Evolutionary conservation across 2,797 vertebrate genomes (phyloP), one percentile per base, ranked within the genome.

Genomic region (Oryzias dopingdopingensis): DNA sequence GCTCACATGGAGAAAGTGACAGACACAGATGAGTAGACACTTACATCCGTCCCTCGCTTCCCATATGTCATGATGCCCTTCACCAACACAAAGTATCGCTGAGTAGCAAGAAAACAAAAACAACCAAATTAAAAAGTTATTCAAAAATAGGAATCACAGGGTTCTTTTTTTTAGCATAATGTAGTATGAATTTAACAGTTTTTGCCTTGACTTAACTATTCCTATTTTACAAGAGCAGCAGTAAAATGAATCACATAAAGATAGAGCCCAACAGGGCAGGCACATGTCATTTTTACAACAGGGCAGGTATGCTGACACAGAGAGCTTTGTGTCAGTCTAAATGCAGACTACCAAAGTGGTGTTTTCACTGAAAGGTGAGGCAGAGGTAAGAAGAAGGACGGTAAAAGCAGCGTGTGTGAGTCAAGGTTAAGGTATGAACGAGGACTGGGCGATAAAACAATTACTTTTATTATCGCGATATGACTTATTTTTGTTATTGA

Each of bases 61-160:
- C 93, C 91, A 70, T 99, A 99, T 79, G 95, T 99, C 86, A 99
- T 81, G 82, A 99, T 95, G 61, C 97, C 97, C 84, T 89, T 95
- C 77, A 98, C 95, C 90, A 99, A 75, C 81, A 93, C 86, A 83
- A 99, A 99, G 88, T 94, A 99, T 79, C 97, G 95, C 97, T 99
- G 14, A 23, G 24, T 10, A 83, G 56, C 70, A 84, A 69, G 17
- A 71, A 77, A 75, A 45, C 3, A 66, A 42, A 63, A 24, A 14
- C 1, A 49, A 8, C 67, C 49, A 54, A 2, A 29, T 29, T 5
- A 10, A 7, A 4, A n/a, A 64, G 52, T 40, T 4, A 26, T 52
- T 64, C 3, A 57, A 32, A 49, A 6, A 16, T 2, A 60, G 18
- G 14, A 4, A 5, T 1, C 0, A 17, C 1, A 49, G 0, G 12